These are phyloP conservation scores for Pachydiplax longipennis DNA, from an alignment of 2,888 invertebrate genomes.

Conservation along the genomic window DNA sequence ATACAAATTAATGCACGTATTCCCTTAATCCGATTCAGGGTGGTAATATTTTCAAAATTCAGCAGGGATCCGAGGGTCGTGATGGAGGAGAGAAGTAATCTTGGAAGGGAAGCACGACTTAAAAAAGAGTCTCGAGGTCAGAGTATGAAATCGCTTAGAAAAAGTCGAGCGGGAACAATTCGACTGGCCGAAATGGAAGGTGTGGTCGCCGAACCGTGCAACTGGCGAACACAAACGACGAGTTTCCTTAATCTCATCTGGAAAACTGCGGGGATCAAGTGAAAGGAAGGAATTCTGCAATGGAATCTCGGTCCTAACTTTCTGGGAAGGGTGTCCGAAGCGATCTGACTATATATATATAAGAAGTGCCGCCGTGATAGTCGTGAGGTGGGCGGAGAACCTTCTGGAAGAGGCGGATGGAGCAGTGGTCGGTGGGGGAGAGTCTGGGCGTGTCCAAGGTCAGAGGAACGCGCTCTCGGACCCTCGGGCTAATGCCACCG, in stretches of 20 bases:
- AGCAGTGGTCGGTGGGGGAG: background rate
- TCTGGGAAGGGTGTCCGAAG: background rate
- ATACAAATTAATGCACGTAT: too few relatives aligned
- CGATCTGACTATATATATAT: background rate
- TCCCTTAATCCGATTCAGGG: too few relatives aligned
- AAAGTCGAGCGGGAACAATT: too few relatives aligned
- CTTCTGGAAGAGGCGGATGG: background rate
- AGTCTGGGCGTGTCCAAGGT: slow-evolving; percentile 38
- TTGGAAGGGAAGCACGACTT: too few relatives aligned
- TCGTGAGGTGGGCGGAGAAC: background rate
- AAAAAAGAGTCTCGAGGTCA: too few relatives aligned
- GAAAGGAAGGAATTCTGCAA: background rate
- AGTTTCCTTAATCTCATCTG: background rate
- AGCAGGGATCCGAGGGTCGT: too few relatives aligned
- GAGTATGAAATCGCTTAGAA: too few relatives aligned
- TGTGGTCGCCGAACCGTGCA: background rate
- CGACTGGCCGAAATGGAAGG: too few relatives aligned
- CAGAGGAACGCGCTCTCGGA: background rate
- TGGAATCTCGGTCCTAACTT: too few relatives aligned
- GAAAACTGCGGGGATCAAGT: background rate
- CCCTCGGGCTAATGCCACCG: background rate
- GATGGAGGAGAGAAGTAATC: too few relatives aligned
- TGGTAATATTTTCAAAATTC: too few relatives aligned
- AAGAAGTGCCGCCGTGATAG: background rate
- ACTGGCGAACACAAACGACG: background rate